These are phyloP conservation scores for Zaprionus inermis DNA, from an alignment of 1,140 invertebrate species.

Conservation along the genomic window DNA sequence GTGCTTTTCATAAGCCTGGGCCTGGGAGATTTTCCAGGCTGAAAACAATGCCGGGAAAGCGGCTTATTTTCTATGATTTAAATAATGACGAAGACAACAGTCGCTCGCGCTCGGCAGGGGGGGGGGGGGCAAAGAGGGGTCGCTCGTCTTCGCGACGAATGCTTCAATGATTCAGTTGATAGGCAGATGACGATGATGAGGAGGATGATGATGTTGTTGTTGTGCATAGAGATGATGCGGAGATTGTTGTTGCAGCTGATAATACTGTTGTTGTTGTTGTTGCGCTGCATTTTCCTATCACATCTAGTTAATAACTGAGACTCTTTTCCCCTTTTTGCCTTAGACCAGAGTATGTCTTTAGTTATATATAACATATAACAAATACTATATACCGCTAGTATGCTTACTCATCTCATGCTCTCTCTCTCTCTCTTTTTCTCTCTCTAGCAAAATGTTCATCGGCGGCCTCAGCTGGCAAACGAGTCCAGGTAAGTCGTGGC, in stretches of 20 bases:
- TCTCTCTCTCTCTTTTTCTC: conserved; percentile 84
- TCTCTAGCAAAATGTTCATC: conserved; percentile 99
- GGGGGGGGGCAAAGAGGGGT: background rate
- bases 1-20: conserved; percentile 43
- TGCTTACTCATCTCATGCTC: conserved; percentile 55
- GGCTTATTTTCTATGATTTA: conserved; percentile 82
- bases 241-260: background rate
- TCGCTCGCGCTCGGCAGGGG: background rate
- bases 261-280: too few species aligned
- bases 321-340: background rate
- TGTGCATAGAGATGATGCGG: background rate
- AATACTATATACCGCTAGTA: conserved; percentile 36
- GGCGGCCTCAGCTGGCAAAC: conserved; percentile 99
- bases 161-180: conserved; percentile 5
- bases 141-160: conserved; percentile 3
- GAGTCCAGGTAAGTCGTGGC: conserved; percentile 94
- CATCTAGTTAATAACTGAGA: background rate
- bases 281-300: background rate
- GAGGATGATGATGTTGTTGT: background rate
- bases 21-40: conserved; percentile 72
- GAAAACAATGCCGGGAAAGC: conserved; percentile 81
- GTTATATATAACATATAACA: conserved; percentile 1
- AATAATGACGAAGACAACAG: conserved; percentile 80
- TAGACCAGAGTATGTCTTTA: conserved; percentile 1
- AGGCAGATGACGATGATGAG: background rate